A percentile compares a stretch with the other conserved stretches of the same genome.
Evolutionary conservation across 1,140 invertebrate genomes (phyloP).

Genomic region (Formica selysi): DNA sequence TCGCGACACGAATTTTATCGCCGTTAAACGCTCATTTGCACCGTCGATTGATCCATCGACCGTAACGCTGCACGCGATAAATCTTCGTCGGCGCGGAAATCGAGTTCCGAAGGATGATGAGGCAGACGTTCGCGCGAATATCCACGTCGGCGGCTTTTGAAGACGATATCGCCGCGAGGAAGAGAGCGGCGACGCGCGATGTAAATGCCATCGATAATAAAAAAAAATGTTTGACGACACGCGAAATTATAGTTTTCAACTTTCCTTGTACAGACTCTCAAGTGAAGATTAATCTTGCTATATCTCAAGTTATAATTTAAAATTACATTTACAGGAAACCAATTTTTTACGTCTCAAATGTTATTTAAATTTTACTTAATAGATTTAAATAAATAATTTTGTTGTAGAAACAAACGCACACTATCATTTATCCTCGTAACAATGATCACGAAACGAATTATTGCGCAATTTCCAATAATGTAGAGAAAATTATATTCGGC

Average conservation of each 20-base stretch:
- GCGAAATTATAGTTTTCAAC: constrained; percentile 36
- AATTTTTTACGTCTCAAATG: not conserved
- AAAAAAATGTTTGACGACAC: constrained; percentile 16
- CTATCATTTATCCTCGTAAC: not conserved
- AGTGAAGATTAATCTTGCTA: not conserved
- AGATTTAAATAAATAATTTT: not conserved
- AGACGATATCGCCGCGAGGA: constrained; percentile 45
- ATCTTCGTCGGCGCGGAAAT: constrained; percentile 8
- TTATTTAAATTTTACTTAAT: not conserved
- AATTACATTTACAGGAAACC: not conserved
- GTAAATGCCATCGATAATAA: not conserved
- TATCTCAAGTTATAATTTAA: constrained; percentile 10
- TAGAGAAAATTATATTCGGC: constrained; percentile 18
- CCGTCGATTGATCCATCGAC: constrained; percentile 20
- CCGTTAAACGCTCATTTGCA: constrained; percentile 8
- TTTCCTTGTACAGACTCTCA: not conserved
- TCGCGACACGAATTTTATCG: constrained; percentile 51
- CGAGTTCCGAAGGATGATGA: constrained; percentile 24
- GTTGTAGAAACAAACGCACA: not conserved
- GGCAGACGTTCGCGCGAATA: constrained; percentile 13
- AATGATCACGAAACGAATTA: not conserved
- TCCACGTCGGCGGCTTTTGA: constrained; percentile 49
- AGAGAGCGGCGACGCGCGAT: constrained; percentile 15
- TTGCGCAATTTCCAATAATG: not conserved
- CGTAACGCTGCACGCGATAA: constrained; percentile 31